Conservation (phyloP, 2,113 vertebrate genomes). For the Eupsittula cactorum region DNA sequence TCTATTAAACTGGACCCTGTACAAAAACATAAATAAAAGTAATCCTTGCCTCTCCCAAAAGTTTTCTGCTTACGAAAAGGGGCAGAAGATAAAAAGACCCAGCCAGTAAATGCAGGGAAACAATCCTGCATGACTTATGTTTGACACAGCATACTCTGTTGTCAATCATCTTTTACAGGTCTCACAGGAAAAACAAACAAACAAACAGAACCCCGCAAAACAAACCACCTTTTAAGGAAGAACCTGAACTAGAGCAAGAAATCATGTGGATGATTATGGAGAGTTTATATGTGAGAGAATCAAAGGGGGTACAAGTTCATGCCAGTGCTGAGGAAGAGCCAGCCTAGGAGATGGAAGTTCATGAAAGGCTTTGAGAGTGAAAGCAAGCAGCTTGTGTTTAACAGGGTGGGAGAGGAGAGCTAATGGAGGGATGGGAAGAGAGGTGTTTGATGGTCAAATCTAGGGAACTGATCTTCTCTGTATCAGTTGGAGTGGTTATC, state of each 20-base stretch:
- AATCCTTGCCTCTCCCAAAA: not conserved
- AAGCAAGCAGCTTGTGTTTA: not conserved
- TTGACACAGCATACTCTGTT: not conserved
- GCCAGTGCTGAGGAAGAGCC: not conserved
- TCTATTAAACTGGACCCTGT: not conserved
- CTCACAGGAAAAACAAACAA: not conserved
- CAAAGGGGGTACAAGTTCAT: not conserved
- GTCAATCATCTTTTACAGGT: not conserved
- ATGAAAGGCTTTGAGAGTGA: not conserved
- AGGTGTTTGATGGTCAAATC: not conserved
- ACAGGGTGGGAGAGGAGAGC: not conserved
- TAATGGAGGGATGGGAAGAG: not conserved
- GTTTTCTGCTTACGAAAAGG: not conserved
- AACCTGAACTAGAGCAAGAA: not conserved
- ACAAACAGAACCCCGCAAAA: not conserved
- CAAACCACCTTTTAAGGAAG: not conserved
- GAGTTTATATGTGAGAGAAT: not conserved
- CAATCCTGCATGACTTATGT: not conserved
- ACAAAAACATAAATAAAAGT: slow-evolving; percentile 1
- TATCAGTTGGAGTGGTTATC: not conserved
- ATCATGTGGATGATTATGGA: not conserved
- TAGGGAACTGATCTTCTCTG: not conserved
- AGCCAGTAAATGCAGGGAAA: not conserved
- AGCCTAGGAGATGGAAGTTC: not conserved
- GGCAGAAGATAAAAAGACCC: not conserved